A percentile compares a stretch with the other conserved stretches of the same genome.
Conservation (phyloP, 2,888 invertebrate species). For the Lithodes maja region DNA sequence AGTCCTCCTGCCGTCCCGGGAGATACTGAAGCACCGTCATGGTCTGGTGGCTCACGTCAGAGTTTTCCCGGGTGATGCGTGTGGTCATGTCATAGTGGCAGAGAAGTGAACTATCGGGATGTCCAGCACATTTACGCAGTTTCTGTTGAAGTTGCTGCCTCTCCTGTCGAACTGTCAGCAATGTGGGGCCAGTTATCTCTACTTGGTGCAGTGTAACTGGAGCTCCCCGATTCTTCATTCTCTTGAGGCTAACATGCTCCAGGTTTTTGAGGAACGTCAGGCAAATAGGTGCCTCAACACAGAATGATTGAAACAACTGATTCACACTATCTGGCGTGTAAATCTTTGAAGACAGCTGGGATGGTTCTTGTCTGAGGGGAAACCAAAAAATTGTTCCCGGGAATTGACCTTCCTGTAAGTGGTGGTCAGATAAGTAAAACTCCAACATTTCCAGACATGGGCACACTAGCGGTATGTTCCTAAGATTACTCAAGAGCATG, state of each 20-base stretch:
- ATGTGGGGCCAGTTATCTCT: not conserved
- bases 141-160: not conserved
- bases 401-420: not conserved
- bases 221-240: too few relatives aligned
- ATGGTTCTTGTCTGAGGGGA: slow-evolving; percentile 35
- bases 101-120: not conserved
- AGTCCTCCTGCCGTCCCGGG: not conserved
- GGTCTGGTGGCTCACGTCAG: not conserved
- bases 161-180: not conserved
- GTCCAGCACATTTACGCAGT: slow-evolving; percentile 16
- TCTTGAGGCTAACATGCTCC: slow-evolving; percentile 9
- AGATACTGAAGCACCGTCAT: slow-evolving; percentile 13
- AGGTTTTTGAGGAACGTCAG: slow-evolving; percentile 37
- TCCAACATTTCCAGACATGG: not conserved
- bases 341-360: slow-evolving; percentile 17
- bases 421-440: not conserved
- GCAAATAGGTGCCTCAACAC: slow-evolving; percentile 36
- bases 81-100: slow-evolving; percentile 2
- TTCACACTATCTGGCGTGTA: not conserved
- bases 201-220: not conserved
- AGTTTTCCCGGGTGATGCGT: not conserved
- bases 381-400: slow-evolving; percentile 43
- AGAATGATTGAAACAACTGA: not conserved
- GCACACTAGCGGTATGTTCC: not conserved
- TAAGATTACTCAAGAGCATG: not conserved